These are phyloP conservation scores for Clepsis dumicolana DNA, from an alignment of 2,888 invertebrate genomes.

Conservation along the genomic window DNA sequence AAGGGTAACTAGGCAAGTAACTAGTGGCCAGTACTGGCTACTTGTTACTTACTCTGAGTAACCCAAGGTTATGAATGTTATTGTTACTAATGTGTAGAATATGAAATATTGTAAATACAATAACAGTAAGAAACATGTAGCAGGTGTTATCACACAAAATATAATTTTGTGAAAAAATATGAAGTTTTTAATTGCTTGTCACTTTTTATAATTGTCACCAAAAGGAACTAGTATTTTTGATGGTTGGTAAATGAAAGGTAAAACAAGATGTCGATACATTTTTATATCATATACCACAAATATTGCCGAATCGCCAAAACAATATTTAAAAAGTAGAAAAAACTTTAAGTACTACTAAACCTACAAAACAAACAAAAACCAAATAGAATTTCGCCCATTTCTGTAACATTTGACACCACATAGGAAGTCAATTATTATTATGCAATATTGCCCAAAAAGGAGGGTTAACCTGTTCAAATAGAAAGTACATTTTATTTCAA, in stretches of 20 bases:
- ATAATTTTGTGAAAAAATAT: constrained; percentile 85
- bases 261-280: no score
- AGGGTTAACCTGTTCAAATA: not conserved
- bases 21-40: not conserved
- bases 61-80: constrained; percentile 84
- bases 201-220: not conserved
- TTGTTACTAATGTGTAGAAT: constrained; percentile 86
- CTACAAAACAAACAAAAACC: not conserved
- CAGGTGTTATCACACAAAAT: constrained; percentile 87
- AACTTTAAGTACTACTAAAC: no score
- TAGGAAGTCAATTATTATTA: no score
- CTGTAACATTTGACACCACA: not conserved
- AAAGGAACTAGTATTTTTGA: no score
- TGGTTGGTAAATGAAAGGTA: no score
- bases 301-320: not conserved
- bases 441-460: no score
- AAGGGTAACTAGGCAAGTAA: constrained; percentile 7
- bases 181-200: constrained; percentile 57
- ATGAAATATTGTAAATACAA: constrained; percentile 84
- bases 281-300: no score
- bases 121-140: constrained; percentile 84
- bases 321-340: not conserved
- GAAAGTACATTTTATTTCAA: constrained; percentile 5
- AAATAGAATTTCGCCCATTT: not conserved
- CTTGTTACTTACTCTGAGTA: constrained; percentile 6